Percentiles rank a stretch among this genome's conserved stretches.
Evolutionary conservation across 2,888 invertebrate genomes (phyloP).

Genomic region (Thyatira batis): DNA sequence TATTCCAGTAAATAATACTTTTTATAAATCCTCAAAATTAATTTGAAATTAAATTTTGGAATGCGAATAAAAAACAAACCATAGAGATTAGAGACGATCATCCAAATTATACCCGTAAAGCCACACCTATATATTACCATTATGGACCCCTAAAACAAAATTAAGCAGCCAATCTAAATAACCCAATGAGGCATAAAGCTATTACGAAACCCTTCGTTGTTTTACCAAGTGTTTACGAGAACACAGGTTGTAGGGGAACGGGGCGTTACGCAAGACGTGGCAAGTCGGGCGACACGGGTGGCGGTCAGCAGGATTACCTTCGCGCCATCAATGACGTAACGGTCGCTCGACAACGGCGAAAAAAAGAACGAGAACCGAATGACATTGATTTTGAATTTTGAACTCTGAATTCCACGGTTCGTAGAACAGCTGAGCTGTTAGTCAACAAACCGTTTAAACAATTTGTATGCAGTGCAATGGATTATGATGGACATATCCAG

Average conservation of each 20-base stretch:
- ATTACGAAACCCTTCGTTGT: slow-evolving; percentile 18
- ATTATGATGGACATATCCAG: background rate
- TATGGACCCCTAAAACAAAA: background rate
- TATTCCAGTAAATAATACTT: too few relatives aligned
- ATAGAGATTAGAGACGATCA: too few relatives aligned
- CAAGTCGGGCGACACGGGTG: slow-evolving; percentile 57
- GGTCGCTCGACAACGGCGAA: slow-evolving; percentile 37
- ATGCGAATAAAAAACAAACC: too few relatives aligned
- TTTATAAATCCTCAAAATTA: too few relatives aligned
- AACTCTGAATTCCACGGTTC: slow-evolving; percentile 41
- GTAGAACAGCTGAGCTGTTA: background rate
- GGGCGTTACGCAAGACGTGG: slow-evolving; percentile 60
- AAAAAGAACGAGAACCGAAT: slow-evolving; percentile 41
- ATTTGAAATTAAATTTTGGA: too few relatives aligned
- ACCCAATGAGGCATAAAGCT: slow-evolving; percentile 14
- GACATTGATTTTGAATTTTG: slow-evolving; percentile 63
- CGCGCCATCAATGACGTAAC: slow-evolving; percentile 59
- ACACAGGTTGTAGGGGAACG: slow-evolving; percentile 33
- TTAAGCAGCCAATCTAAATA: slow-evolving; percentile 15
- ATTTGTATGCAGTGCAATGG: background rate
- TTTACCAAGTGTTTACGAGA: slow-evolving; percentile 17
- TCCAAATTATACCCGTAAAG: background rate
- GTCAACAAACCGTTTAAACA: background rate
- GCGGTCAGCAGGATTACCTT: slow-evolving; percentile 46
- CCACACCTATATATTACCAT: background rate